Evolutionary conservation across 2,113 vertebrate genomes (phyloP).

Genomic region (Gopherus evgoodei): DNA sequence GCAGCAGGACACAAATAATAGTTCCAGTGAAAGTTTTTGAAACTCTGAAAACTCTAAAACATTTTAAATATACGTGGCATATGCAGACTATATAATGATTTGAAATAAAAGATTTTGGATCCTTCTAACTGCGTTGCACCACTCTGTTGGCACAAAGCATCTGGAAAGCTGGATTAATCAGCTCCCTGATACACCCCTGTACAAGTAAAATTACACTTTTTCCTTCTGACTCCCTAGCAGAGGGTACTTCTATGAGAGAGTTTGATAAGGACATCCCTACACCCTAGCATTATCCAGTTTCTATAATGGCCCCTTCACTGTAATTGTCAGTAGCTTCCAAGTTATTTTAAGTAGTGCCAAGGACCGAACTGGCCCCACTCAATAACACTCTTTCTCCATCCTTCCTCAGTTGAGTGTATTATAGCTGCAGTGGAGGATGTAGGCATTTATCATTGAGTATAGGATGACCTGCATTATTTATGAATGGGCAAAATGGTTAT

Average conservation of each 20-base stretch:
- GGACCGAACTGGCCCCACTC: background rate
- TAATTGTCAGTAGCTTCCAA: background rate
- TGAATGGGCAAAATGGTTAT: background rate
- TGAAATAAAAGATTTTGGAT: background rate
- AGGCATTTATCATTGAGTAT: background rate
- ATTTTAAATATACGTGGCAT: background rate
- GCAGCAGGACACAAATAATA: background rate
- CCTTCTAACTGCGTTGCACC: background rate
- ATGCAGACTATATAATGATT: background rate
- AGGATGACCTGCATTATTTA: background rate
- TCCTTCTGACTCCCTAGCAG: too few species aligned
- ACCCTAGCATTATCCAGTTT: background rate
- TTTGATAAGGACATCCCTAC: background rate
- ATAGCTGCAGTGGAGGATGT: background rate
- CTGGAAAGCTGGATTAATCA: background rate
- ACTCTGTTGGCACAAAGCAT: background rate
- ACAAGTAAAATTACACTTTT: background rate
- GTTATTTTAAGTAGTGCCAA: background rate
- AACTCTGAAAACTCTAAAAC: background rate
- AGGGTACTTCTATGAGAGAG: background rate
- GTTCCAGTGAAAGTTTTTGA: background rate
- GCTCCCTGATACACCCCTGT: background rate
- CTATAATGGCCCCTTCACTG: background rate
- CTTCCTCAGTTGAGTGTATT: background rate
- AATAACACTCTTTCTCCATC: background rate